Base-by-base conservation (phyloP, 2,113 vertebrate genomes). In the Calidris pygmaea region DNA sequence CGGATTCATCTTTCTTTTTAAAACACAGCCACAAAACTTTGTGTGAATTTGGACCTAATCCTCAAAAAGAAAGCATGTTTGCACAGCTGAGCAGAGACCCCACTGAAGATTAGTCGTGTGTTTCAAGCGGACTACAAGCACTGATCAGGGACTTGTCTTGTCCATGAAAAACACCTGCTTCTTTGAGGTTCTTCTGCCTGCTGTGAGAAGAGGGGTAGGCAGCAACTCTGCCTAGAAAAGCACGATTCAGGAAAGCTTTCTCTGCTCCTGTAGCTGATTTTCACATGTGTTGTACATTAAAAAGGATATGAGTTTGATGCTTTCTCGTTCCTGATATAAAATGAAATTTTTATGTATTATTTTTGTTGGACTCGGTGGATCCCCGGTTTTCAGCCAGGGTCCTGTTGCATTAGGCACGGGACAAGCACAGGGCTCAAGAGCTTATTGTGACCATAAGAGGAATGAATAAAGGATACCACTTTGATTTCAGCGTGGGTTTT, bases 51-150 rank as follows among this genome's bases (percentile, higher is more conserved):
- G 91, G 92, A 81, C 63, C 83, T 89, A 95, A 95, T 94, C 95
- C 93, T 85, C 52, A 65, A 85, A 93, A 92, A 29, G 37, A 88
- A 66, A 34, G 43, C 14, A 8, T 95, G 81, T 96, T 96, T 97
- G 74, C 85, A 90, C 96, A 97, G 93, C 94, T 96, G 97, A 97
- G 79, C 21, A 65, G 73, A 76, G 89, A 95, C 32, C 77, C 59
- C 71, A 70, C 67, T 56, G 87, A 93, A 95, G 95, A 97, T 87
- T 74, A 96, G 82, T 52, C 75, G 41, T 4, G 1, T 45, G 63
- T 92, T 96, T 95, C 80, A 90, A 89, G 94, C 15, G 0, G 74
- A 39, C 3, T 14, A 19, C 47, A 55, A 56, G 84, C 71, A 22
- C 74, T 85, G 87, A 75, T 35, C 27, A 24, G 90, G 83, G 89